Conservation (phyloP, 2,888 invertebrate species). For the Hirtodrosophila trivittata region DNA sequence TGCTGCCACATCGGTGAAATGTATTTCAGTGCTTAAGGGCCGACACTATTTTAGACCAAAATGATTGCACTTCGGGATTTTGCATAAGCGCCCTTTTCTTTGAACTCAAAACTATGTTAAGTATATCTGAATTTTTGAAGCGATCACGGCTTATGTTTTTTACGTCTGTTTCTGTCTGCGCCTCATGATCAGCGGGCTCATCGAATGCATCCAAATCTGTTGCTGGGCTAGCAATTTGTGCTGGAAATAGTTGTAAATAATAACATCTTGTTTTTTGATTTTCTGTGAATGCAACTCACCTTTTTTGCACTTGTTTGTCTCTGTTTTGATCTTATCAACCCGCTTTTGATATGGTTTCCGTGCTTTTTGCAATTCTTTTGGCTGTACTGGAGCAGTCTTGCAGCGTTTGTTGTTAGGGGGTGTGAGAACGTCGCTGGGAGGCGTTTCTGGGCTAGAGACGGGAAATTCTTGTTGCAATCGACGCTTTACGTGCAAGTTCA, state of each 20-base stretch:
- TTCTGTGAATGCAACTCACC: constrained; percentile 15
- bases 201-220: constrained; percentile 56
- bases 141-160: constrained; percentile 68
- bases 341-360: constrained; percentile 78
- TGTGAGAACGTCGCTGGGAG: constrained; percentile 21
- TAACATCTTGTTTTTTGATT: neutral
- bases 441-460: constrained; percentile 31
- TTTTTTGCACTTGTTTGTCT: constrained; percentile 46
- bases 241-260: constrained; percentile 4
- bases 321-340: constrained; percentile 66
- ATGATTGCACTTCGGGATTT: constrained; percentile 79
- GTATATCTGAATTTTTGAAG: constrained; percentile 80
- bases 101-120: constrained; percentile 77
- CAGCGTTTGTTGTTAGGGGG: constrained; percentile 37
- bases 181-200: constrained; percentile 49
- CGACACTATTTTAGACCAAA: constrained; percentile 75
- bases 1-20: constrained; percentile 5
- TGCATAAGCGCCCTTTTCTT: constrained; percentile 81
- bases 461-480: constrained; percentile 77
- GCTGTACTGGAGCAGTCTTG: constrained; percentile 41
- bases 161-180: constrained; percentile 50
- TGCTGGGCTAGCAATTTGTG: constrained; percentile 45
- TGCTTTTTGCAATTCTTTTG: constrained; percentile 61
- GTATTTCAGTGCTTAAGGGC: constrained; percentile 64
- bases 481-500: constrained; percentile 82